These are phyloP conservation scores for Liodrosophila aerea DNA, from an alignment of 2,888 invertebrate species.

Conservation along the genomic window DNA sequence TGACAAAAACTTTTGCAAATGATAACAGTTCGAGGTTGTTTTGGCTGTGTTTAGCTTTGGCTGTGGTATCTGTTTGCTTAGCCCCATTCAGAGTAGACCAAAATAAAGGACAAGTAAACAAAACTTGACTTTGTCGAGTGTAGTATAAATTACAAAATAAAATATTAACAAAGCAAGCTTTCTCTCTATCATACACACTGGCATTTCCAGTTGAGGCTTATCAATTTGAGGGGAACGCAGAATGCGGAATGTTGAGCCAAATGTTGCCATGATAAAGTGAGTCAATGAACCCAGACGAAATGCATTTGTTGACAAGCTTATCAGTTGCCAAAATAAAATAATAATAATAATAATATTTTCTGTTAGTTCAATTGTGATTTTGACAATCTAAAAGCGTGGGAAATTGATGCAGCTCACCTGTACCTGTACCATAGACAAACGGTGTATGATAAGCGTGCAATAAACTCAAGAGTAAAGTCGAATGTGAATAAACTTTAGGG, in stretches of 20 bases:
- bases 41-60: no score
- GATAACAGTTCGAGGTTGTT: no score
- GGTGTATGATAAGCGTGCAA: conserved; percentile 33
- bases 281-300: conserved; percentile 29
- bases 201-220: background rate
- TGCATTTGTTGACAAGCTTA: conserved; percentile 34
- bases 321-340: conserved; percentile 43
- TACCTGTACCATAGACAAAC: conserved; percentile 2
- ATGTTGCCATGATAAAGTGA: conserved; percentile 58
- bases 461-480: conserved; percentile 31
- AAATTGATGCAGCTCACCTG: background rate
- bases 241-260: conserved; percentile 53
- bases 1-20: no score
- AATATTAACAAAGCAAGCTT: no score
- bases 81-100: background rate
- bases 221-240: no score
- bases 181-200: no score
- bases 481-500: conserved; percentile 64
- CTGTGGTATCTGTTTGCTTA: background rate
- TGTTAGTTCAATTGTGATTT: background rate
- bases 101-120: conserved; percentile 1
- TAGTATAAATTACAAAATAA: background rate
- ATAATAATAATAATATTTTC: conserved; percentile 22
- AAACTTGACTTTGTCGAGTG: background rate
- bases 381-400: background rate